Conservation (phyloP, 2,888 invertebrate genomes). For the Lydus trimaculatus region DNA sequence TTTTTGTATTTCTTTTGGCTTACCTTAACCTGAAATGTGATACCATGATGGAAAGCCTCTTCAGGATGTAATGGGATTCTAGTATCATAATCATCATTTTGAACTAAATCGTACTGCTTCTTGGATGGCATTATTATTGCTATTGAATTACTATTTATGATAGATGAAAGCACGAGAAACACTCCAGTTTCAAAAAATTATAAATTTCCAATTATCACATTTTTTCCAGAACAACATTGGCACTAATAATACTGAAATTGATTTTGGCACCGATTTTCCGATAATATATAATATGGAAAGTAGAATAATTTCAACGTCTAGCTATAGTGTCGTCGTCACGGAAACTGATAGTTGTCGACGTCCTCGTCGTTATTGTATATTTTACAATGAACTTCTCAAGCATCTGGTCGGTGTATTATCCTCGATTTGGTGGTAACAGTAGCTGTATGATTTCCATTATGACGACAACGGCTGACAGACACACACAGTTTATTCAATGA, state of each 20-base stretch:
- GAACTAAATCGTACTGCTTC: slow-evolving; percentile 92
- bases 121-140: slow-evolving; percentile 73
- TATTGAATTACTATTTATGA: not conserved
- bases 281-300: not conserved
- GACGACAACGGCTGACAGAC: slow-evolving; percentile 16
- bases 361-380: not conserved
- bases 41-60: slow-evolving; percentile 96
- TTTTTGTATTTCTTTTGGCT: slow-evolving; percentile 42
- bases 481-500: slow-evolving; percentile 37
- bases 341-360: not conserved
- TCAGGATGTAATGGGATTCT: slow-evolving; percentile 97
- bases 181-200: not conserved
- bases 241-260: slow-evolving; percentile 33
- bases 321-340: not conserved
- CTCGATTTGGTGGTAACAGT: not conserved
- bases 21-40: slow-evolving; percentile 98
- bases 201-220: not conserved
- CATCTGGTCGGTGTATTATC: slow-evolving; percentile 7
- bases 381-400: slow-evolving; percentile 1
- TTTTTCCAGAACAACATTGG: slow-evolving; percentile 23
- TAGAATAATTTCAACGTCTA: not conserved
- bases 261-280: slow-evolving; percentile 33
- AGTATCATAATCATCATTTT: slow-evolving; percentile 95
- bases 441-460: slow-evolving; percentile 34
- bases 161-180: not conserved